Evolutionary conservation across 30 jellyfish, hydroid and myxozoan species (phyloP), one percentile per base, ranked within the genome.

Genomic region (Nemopilema nomurai): DNA sequence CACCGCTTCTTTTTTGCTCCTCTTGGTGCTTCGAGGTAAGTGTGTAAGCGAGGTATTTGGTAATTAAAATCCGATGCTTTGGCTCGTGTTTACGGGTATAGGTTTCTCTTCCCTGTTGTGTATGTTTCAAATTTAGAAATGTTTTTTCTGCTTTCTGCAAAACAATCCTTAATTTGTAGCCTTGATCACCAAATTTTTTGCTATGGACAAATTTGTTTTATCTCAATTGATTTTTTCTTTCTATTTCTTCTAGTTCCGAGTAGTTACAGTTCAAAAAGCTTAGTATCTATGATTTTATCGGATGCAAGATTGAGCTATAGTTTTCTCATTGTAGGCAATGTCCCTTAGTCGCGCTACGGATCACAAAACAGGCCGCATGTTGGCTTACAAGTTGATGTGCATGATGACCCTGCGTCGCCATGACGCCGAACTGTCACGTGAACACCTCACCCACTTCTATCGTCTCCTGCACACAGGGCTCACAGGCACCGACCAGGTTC

Each of bases 1-100:
- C 99, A 49, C 96, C 99, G 25, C 66, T 89, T 69, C 83, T 85
- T 9, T 87, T 94, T 57, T 86, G 93, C 62, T 79, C 96, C 18
- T 77, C 97, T 7, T 94, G 99, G 99, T 94, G 99, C 75, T 94
- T 94, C 77, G 97, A 94, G 96, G 99, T 94, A 49, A 62, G 92
- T 71, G 1, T 24, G 22, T 23, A 64, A 13, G 57, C 57, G 13
- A 41, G 6, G 9, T 41, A 3, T 13, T 3, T 41, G 13, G 13
- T 41, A 41, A 3, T 41, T 41, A 3, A 13, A 41, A 41, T 41
- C 57, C 9, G 13, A 41, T n/a, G n/a, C 57, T 3, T 41, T 13
- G 57, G 57, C 57, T 41, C 9, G 6, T 41, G 6, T 41, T 41
- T 41, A 3, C 57, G 6, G 13, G 13, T 41, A 3, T 41, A 13